Evolutionary conservation across 2,113 vertebrate species (phyloP), one percentile per base, ranked within the genome.

Genomic region (Carassius carassius): DNA sequence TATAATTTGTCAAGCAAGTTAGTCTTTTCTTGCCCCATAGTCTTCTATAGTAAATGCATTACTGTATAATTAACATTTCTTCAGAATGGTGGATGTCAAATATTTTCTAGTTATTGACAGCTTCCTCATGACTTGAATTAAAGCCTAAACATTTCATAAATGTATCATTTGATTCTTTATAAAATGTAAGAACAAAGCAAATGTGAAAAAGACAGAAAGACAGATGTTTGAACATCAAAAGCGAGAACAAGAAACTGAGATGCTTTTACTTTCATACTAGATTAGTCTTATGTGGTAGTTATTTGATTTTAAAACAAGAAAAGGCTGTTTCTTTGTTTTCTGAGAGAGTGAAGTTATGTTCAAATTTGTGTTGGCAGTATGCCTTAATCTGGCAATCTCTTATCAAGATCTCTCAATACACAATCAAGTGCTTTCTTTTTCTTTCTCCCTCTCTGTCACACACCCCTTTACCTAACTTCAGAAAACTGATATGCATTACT

Each of bases 401-500:
- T 83, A 83, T 76, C 72, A 76, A 25, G 4, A n/a, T n/a, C 51
- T 60, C 16, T 75, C 23, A 75, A 72, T 3, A 76, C 58, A 65
- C 82, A 76, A 49, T 84, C 23, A 76, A 76, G 82, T 81, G 81
- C 79, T 56, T 75, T 81, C 67, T 11, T 17, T 72, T 77, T 82
- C 82, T 37, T 37, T 69, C 69, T 25, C 21, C 35, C 8, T 73
- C 21, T 44, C 49, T 58, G 1, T 58, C 47, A 69, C 19, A 84
- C 10, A 54, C 19, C 79, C 74, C 23, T 80, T 37, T 56, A 78
- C 74, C 83, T 76, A 67, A 84, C 25, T 41, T 56, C 63, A 84
- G 76, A 84, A 80, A 84, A 69, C 88, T 44, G 91, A 93, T 92
- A 92, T 88, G 78, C 88, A 93, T 94, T 92, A 85, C 51, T 88